A percentile compares a stretch with the other conserved stretches of the same genome.
phyloP scores from a whole-genome alignment of 2,888 invertebrate species.

The Scaptomyza flava region DNA sequence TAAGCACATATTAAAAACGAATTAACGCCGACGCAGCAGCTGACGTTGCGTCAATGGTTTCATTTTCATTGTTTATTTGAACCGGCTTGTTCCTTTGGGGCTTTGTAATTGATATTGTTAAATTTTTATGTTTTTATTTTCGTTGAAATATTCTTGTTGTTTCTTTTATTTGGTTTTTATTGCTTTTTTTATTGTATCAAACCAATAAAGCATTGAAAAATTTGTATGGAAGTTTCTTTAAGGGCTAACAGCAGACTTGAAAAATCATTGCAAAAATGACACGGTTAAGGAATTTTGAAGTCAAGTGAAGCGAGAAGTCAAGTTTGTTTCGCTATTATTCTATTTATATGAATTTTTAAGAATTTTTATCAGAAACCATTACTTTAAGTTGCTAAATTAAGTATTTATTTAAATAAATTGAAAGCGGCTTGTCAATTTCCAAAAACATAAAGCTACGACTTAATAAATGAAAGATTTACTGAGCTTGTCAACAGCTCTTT shows the following conservation, averaged over 20 bases:
- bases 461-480: constrained; percentile 4
- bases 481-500: constrained; percentile 60
- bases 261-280: constrained; percentile 24
- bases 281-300: constrained; percentile 13
- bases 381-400: too few relatives aligned
- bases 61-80: constrained; percentile 51
- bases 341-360: too few relatives aligned
- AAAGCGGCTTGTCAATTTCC: too few relatives aligned
- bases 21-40: constrained; percentile 60
- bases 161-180: constrained; percentile 9
- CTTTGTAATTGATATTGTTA: constrained; percentile 74
- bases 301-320: too few relatives aligned
- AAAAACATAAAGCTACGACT: too few relatives aligned
- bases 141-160: constrained; percentile 25
- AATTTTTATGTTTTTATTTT: constrained; percentile 22
- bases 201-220: constrained; percentile 49
- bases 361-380: too few relatives aligned
- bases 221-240: constrained; percentile 10
- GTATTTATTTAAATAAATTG: too few relatives aligned
- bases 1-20: constrained; percentile 81
- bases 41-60: constrained; percentile 42
- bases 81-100: constrained; percentile 56
- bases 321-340: too few relatives aligned
- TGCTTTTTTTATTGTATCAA: constrained; percentile 20
- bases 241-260: constrained; percentile 13